Base-by-base conservation (phyloP, 2,797 vertebrate species). In the Spizella passerina region DNA sequence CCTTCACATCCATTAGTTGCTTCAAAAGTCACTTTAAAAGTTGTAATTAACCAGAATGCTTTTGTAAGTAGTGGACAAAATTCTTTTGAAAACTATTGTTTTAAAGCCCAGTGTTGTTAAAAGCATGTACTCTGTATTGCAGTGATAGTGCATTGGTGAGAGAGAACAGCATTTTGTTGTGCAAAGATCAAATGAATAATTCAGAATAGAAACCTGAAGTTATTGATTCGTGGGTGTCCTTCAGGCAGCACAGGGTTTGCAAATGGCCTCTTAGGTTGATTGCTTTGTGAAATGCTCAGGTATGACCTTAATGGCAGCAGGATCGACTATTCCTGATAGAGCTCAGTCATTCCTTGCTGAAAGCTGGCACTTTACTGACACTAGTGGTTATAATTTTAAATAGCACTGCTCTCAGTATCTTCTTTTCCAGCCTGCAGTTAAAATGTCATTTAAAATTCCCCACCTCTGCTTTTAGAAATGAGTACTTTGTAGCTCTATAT, bases 131-230 rank as follows among this genome's bases (percentile, higher is more conserved):
- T 29, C 27, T 29, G 29, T 41, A 12, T 14, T 27, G 7, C 60
- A 39, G 59, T 69, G 81, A 7, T 23, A 41, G 24, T 10, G 14
- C 63, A 32, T 47, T 80, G 65, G 32, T 0, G 4, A 53, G 77
- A 79, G 12, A 44, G 61, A 24, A 8, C 12, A 68, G 71, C 56
- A 92, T 79, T 71, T 44, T 84, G 22, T 73, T 90, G 56, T 77
- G 78, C 34, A 43, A 17, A 39, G 90, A 12, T 27, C 1, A 2
- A 84, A 71, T 95, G n/a, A 93, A 95, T 95, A 92, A 95, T 95
- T 93, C 69, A 89, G 71, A 75, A 2, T 1, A 94, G 78, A 57
- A 95, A 61, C 46, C 38, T 71, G 41, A 60, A 27, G 30, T 76
- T 94, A 89, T 69, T 78, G 95, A 93, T 96, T 93, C 27, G 47